Evolutionary conservation across 2,888 invertebrate genomes (phyloP), one percentile per base, ranked within the genome.

Genomic region (Endotricha flammealis): DNA sequence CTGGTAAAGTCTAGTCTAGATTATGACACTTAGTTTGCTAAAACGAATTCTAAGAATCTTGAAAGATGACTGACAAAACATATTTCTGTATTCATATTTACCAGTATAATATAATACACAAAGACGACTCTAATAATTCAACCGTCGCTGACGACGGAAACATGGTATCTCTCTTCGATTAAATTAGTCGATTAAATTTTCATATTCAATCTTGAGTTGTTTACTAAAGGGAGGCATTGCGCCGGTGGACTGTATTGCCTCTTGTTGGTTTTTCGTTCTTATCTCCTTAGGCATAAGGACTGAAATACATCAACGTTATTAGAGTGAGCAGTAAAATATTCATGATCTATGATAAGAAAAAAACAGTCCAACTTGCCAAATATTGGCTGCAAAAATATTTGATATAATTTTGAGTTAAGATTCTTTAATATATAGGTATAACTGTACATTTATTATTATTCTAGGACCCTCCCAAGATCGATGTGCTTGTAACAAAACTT

Each of bases 191-290:
- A 91, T 91, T 91, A 91, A 91, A 91, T 89, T 91, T 91, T 91
- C 91, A 91, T 91, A 91, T 91, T 91, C 91, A 91, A 91, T 91
- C 91, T 91, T 90, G 90, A 88, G 86, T 88, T 89, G 89, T 89
- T 89, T 89, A 88, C 89, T 81, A 83, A 75, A 77, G 88, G 88
- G 88, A 88, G 68, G 64, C 66, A 60, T 64, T 69, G 64, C 46
- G 44, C 40, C 45, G 46, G 50, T 51, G 53, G 53, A 54, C 52
- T 38, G 36, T 29, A 43, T 40, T 39, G 24, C 12, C 29, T 32
- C 36, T 16, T 30, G 17, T 43, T 40, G 42, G 36, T 58, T 42
- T 54, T 44, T 53, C 35, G 22, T 41, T 49, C 50, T 34, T 55
- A 57, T 14, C 1, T 0, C 1, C 3, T 2, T 10, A 1, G 1